These are phyloP conservation scores for Ciconia maguari DNA, from an alignment of 2,113 vertebrate genomes.

Conservation along the genomic window DNA sequence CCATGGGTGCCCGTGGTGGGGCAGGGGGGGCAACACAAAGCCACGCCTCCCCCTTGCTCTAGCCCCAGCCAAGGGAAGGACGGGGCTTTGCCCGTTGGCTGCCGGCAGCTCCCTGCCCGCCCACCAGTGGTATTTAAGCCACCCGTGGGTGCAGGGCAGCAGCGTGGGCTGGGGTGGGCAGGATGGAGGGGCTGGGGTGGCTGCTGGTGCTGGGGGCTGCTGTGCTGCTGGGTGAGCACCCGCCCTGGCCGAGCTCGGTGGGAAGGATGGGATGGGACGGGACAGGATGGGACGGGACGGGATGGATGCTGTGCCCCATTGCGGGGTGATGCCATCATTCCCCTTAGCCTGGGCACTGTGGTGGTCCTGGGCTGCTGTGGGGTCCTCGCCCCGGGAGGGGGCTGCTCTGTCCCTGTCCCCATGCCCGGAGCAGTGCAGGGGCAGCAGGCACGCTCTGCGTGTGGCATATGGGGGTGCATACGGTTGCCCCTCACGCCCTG, in stretches of 20 bases:
- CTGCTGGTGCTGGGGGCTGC: background rate
- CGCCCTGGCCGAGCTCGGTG: fast-evolving
- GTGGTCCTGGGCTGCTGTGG: background rate
- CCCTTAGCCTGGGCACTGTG: background rate
- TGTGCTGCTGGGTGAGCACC: background rate
- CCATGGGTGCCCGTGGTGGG: background rate
- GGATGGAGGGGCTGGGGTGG: background rate
- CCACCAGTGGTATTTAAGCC: background rate
- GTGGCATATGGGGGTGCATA: background rate
- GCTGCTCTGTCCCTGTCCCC: background rate
- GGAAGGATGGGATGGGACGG: too few relatives aligned
- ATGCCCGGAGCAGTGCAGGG: fast-evolving
- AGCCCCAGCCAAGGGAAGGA: background rate
- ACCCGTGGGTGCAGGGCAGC: background rate
- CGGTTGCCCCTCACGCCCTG: fast-evolving
- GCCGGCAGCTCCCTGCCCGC: background rate
- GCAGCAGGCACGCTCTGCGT: fast-evolving
- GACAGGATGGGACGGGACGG: too few relatives aligned
- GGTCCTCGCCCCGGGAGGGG: background rate
- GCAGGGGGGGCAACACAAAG: background rate
- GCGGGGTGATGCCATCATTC: fast-evolving
- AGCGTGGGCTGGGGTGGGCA: fast-evolving
- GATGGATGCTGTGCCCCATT: fast-evolving
- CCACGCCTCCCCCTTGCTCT: background rate
- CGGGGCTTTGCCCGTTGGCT: background rate